These are phyloP conservation scores for Ooceraea biroi DNA, from an alignment of 1,140 invertebrate genomes.

Conservation along the genomic window DNA sequence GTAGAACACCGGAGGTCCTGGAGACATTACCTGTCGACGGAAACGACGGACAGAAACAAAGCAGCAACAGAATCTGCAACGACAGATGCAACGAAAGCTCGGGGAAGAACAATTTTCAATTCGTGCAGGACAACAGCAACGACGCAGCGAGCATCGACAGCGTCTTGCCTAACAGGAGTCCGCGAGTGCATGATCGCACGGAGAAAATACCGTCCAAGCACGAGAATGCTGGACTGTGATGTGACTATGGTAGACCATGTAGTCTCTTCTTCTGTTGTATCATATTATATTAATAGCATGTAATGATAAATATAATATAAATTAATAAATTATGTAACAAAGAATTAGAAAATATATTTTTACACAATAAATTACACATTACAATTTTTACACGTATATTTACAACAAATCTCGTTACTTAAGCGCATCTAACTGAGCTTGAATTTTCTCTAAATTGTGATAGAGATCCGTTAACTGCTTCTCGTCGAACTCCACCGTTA, in stretches of 20 bases:
- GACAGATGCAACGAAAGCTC: slow-evolving; percentile 66
- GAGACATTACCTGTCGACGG: slow-evolving; percentile 74
- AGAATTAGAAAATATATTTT: slow-evolving; percentile 58
- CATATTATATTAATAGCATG: too few relatives aligned
- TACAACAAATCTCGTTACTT: slow-evolving; percentile 72
- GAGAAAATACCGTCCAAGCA: slow-evolving; percentile 69
- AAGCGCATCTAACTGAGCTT: slow-evolving; percentile 81
- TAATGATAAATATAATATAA: background rate
- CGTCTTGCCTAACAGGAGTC: slow-evolving; percentile 79
- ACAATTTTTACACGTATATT: background rate
- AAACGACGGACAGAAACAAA: slow-evolving; percentile 66
- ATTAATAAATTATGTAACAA: slow-evolving; percentile 27
- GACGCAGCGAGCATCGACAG: slow-evolving; percentile 55
- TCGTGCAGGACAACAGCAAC: slow-evolving; percentile 67
- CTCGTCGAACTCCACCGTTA: slow-evolving; percentile 82
- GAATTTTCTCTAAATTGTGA: slow-evolving; percentile 81
- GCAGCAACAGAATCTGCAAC: background rate
- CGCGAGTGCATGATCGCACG: slow-evolving; percentile 71
- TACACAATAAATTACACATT: slow-evolving; percentile 23
- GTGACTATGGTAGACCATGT: too few relatives aligned
- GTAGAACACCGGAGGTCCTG: slow-evolving; percentile 74
- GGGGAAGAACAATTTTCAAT: slow-evolving; percentile 73
- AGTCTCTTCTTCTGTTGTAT: too few relatives aligned
- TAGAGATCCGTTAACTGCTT: slow-evolving; percentile 78
- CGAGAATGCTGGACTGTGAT: slow-evolving; percentile 70